Evolutionary conservation across 2,888 invertebrate species (phyloP), one percentile per base, ranked within the genome.

Genomic region (Caenorhabditis doughertyi): DNA sequence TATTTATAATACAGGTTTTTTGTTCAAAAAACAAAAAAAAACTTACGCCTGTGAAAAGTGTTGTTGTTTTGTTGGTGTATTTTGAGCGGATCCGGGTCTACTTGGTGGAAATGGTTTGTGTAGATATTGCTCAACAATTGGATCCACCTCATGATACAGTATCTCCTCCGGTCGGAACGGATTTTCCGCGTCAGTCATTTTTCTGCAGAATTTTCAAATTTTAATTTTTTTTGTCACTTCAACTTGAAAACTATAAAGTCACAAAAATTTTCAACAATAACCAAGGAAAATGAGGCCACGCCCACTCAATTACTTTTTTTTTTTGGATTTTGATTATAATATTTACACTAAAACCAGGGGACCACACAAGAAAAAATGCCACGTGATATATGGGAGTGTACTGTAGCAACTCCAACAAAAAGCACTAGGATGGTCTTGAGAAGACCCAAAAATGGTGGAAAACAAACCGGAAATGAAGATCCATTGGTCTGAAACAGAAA

Each of bases 121-220:
- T 3, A 89, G 84, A 81, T 91, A 92, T 39, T 89, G 88, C 62
- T 92, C 90, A 35, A 92, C 92, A 42, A 92, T 92, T 16, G 92
- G 92, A 65, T 92, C 92, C 23, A 92, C 86, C 68, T 86, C 86
- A 27, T 86, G 86, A 29, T 86, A 86, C n/a, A 86, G 70, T 55
- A 79, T 77, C 67, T 89, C 91, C 58, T 92, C 88, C 18, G 92
- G 92, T 60, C 91, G 89, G 86, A 92, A 92, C 64, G 92, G 92
- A 81, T 92, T 92, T 68, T 92, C 92, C 44, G 86, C 84, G 74
- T 89, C 89, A 32, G 85, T 89, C 88, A 90, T 90, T 82, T 87
- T 90, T 82, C 91, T 91, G 77, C 23, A 65, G 55, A 27, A 25
- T 55, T 29, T 42, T 67, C 18, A 21, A 16, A 32, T 51, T 49